Percentiles rank a stretch among this genome's conserved stretches.
Conservation (phyloP, 2,888 invertebrate genomes). For the Cantharis flavilabris region DNA sequence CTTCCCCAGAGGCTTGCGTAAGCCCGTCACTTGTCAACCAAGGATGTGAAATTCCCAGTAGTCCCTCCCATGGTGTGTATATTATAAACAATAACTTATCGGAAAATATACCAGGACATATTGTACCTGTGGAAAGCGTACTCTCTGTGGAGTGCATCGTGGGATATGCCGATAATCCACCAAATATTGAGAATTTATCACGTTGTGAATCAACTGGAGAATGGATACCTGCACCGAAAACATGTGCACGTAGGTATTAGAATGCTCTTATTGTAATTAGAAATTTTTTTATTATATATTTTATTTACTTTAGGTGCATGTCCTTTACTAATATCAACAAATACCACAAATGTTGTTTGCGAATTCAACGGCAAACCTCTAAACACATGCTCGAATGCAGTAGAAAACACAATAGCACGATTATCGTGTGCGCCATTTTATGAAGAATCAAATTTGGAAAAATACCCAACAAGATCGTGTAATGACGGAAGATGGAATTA, state of each 20-base stretch:
- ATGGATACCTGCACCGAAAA: neutral
- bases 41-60: neutral
- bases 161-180: neutral
- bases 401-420: conserved; percentile 36
- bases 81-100: neutral
- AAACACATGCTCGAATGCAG: conserved; percentile 23
- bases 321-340: neutral
- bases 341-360: conserved; percentile 8
- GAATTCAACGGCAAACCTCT: neutral
- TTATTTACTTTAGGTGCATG: neutral
- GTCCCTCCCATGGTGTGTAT: neutral
- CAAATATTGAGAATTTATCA: neutral
- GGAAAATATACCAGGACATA: neutral
- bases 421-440: conserved; percentile 40
- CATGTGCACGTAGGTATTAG: neutral
- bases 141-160: neutral
- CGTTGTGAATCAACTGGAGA: neutral
- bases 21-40: neutral
- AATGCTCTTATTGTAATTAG: too few relatives aligned
- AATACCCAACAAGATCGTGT: conserved; percentile 6
- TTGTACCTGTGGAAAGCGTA: neutral
- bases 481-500: conserved; percentile 16
- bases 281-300: neutral
- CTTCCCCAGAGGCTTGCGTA: neutral
- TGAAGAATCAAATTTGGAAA: conserved; percentile 30